Percentiles rank a stretch among this genome's conserved stretches.
Conservation (phyloP, 2,888 invertebrate genomes). For the Syrista parreyssii region DNA sequence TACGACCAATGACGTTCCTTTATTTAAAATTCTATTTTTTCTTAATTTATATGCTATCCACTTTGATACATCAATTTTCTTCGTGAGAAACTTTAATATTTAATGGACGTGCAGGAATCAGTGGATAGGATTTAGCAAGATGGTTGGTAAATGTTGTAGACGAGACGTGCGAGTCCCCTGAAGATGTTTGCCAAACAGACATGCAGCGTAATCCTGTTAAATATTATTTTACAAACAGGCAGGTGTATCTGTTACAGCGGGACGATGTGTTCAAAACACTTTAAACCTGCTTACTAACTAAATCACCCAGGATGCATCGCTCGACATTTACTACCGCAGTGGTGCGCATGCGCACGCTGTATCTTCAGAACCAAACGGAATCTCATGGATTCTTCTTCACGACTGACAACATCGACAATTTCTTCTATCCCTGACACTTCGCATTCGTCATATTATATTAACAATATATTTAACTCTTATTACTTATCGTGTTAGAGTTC, state of each 20-base stretch:
- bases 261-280: conserved; percentile 19
- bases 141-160: conserved; percentile 1
- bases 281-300: conserved; percentile 17
- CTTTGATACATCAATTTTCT: neutral
- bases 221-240: conserved; percentile 24
- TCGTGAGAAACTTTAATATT: neutral
- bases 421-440: conserved; percentile 2
- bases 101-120: neutral
- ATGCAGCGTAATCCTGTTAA: conserved; percentile 16
- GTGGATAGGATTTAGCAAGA: neutral
- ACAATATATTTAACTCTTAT: conserved; percentile 48
- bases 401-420: neutral
- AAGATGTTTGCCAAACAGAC: conserved; percentile 23
- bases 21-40: neutral
- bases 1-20: neutral
- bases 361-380: neutral
- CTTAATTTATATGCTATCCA: neutral
- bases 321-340: neutral
- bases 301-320: conserved; percentile 7
- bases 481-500: neutral
- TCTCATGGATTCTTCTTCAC: neutral
- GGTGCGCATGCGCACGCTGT: neutral
- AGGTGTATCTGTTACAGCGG: conserved; percentile 19
- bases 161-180: conserved; percentile 1
- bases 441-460: conserved; percentile 38